Base-by-base conservation (phyloP, 35 echinoderm and acorn worm genomes). In the Acanthaster planci region DNA sequence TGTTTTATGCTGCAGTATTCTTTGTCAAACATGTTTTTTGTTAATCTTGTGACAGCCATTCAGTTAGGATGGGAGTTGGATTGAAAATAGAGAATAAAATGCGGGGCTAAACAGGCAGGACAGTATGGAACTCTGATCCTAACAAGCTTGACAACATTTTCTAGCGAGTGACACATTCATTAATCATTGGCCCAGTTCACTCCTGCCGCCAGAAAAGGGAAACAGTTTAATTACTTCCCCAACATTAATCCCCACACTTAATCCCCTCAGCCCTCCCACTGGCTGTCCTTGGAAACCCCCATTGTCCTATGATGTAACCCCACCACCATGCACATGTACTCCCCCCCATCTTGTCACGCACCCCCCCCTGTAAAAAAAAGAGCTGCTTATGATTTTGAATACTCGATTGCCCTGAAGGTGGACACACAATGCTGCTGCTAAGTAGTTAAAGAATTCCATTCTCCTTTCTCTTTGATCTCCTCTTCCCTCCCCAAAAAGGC, bases 221-320 rank as follows among this genome's bases (percentile, higher is more conserved):
- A 72, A 35, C 64, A 72, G 23, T 72, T 72, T 72, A 72, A 72
- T 72, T 72, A 72, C 26, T 36, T 72, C 34, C 64, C 64, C 22
- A 72, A 72, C 64, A 72, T 10, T 72, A 72, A 72, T 72, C 64
- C 64, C 64, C 56, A 27, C 23, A 29, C 64, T 26, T 72, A 72
- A 72, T 72, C 64, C 34, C 64, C 34, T 72, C 34, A 34, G 34
- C 34, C 64, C 64, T 59, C 64, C 64, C 23, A 29, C 23, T 47
- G 42, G 42, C 42, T 12, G 12, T 12, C 42, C 42, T 6, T 47
- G 42, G 42, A 4, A 47, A 72, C 64, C 64, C 64, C 64, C 64
- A 27, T 47, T 72, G 2, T 26, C 56, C 56, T 26, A 59, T 26
- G 8, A 18, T 59, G n/a, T n/a, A n/a, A n/a, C n/a, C n/a, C n/a